Conservation (phyloP, 2,888 invertebrate genomes). For the Strigamia maritima region DNA sequence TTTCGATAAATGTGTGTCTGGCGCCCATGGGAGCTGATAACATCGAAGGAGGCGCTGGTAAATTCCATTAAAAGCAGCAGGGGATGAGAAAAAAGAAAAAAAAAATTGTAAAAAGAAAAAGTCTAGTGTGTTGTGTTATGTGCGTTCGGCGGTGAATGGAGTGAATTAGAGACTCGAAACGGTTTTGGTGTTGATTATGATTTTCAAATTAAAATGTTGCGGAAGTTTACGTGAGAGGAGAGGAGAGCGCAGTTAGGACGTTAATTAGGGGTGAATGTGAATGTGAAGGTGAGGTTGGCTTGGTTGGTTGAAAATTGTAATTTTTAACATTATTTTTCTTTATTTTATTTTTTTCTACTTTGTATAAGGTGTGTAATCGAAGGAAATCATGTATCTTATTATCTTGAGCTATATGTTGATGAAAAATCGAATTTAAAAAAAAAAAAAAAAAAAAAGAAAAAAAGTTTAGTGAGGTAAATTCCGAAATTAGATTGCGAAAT, state of each 20-base stretch:
- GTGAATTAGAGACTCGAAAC: neutral
- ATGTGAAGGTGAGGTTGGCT: too few species aligned
- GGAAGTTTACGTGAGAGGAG: neutral
- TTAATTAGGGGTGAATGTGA: neutral
- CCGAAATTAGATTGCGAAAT: too few species aligned
- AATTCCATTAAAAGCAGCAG: constrained; percentile 26
- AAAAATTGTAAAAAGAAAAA: neutral
- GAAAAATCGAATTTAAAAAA: too few species aligned
- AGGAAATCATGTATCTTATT: too few species aligned
- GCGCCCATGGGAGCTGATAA: constrained; percentile 27
- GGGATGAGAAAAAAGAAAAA: neutral
- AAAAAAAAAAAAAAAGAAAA: too few species aligned
- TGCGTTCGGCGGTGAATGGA: neutral
- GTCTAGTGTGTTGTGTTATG: neutral
- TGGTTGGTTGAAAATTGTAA: neutral
- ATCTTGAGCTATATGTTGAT: too few species aligned
- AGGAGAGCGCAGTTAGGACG: neutral
- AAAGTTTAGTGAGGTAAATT: too few species aligned
- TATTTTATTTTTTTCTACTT: neutral
- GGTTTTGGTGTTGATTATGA: constrained; percentile 8
- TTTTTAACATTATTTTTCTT: neutral
- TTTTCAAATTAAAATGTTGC: neutral
- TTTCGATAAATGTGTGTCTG: constrained; percentile 25
- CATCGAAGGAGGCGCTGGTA: constrained; percentile 26
- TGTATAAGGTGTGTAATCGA: too few species aligned